A percentile compares a stretch with the other conserved stretches of the same genome.
These are phyloP conservation scores for Dynastes grantii DNA, from an alignment of 2,888 invertebrate genomes.

Conservation along the genomic window DNA sequence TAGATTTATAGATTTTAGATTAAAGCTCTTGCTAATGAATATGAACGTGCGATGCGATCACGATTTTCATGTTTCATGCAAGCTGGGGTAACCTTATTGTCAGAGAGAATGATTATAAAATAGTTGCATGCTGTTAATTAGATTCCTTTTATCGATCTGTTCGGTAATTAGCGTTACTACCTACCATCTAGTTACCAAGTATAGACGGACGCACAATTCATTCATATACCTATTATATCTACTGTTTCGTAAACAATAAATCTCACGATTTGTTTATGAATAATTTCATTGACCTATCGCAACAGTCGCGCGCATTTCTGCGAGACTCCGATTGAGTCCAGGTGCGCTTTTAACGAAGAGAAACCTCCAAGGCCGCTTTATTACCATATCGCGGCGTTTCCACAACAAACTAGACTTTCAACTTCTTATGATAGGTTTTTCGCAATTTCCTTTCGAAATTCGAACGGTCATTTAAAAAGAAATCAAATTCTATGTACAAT, in stretches of 20 bases:
- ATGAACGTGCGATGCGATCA: too few species aligned
- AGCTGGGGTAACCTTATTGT: too few species aligned
- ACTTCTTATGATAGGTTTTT: constrained; percentile 16
- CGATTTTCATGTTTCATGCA: too few species aligned
- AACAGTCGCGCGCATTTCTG: background rate
- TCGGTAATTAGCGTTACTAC: background rate
- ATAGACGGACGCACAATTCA: background rate
- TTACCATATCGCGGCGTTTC: constrained; percentile 20
- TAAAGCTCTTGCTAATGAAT: too few species aligned
- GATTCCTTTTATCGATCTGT: too few species aligned
- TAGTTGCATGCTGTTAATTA: too few species aligned
- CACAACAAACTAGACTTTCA: constrained; percentile 10
- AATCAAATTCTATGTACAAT: too few species aligned
- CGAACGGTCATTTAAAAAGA: too few species aligned
- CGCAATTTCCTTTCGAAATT: constrained; percentile 1
- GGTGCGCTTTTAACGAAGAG: constrained; percentile 33
- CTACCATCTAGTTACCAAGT: constrained; percentile 1
- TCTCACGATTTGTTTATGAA: constrained; percentile 32
- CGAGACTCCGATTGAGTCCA: background rate
- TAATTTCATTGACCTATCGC: constrained; percentile 45
- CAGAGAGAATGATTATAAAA: too few species aligned
- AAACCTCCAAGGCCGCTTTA: constrained; percentile 40
- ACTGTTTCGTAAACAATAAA: constrained; percentile 22
- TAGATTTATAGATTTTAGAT: too few species aligned
- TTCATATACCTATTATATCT: too few species aligned